Evolutionary conservation across 2,797 vertebrate genomes (phyloP), one percentile per base, ranked within the genome.

Genomic region (Rhynchonycteris naso): DNA sequence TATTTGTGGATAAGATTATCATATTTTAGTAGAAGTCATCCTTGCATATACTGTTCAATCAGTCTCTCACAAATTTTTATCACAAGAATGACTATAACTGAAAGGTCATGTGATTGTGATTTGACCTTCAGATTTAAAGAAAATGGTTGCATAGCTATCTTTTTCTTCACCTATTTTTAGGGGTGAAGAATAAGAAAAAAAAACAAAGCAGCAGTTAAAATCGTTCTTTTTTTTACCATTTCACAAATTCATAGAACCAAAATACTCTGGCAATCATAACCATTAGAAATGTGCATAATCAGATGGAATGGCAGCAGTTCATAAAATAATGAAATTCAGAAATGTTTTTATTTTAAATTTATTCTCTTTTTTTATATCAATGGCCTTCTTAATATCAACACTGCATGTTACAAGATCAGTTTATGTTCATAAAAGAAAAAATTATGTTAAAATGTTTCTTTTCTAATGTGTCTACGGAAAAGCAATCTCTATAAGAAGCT

Each of bases 61-160:
- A 78, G 52, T 75, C 88, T 5, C 93, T 90, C 94, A 96, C 14
- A 97, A 52, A 72, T 72, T 86, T 95, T 97, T 96, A 95, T 93
- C 52, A 96, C 59, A 95, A 94, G 4, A 89, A 96, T 28, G 65
- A 47, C 43, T 87, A 0, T 85, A 21, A 91, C 33, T 94, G 93
- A 86, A 81, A 96, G 69, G 35, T 79, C 93, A 90, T 35, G 6
- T 14, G 4, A 22, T 63, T 88, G 12, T 91, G 95, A 96, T 94
- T 72, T 93, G 83, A 95, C 81, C 81, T 96, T 94, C 82, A 96
- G 30, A 92, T 50, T 65, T 26, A 80, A 0, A 56, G 4, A 56
- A 33, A 65, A 88, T 94, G 18, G 11, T 82, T 96, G 33, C 95
- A 88, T 24, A 50, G n/a, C 15, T 95, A 28, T 59, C 12, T 6